A percentile compares a stretch with the other conserved stretches of the same genome.
Conservation (phyloP, 2,797 vertebrate species). For the Kryptolebias ocellatus region DNA sequence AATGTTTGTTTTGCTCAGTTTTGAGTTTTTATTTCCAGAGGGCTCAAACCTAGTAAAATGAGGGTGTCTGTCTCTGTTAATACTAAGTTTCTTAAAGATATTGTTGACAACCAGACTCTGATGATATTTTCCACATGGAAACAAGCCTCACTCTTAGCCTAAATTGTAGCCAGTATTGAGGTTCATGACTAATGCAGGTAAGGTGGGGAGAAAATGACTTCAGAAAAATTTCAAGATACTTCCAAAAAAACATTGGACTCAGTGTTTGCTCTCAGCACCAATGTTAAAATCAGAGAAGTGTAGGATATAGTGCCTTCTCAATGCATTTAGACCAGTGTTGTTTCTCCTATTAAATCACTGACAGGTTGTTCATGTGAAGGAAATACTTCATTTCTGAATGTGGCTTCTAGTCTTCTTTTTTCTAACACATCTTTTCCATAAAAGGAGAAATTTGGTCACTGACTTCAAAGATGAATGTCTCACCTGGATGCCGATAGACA, state of each 20-base stretch:
- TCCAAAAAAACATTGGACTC: not conserved
- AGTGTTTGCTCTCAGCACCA: no score
- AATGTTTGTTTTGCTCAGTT: not conserved
- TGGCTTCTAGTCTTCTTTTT: not conserved
- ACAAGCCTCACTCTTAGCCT: not conserved
- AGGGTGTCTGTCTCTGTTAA: not conserved
- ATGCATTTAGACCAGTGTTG: not conserved
- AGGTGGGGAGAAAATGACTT: slow-evolving; percentile 14
- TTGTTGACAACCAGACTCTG: slow-evolving; percentile 16
- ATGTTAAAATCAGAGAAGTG: no score
- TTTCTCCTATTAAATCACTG: not conserved
- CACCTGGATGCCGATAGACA: not conserved
- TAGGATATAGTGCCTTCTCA: not conserved
- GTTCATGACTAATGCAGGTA: slow-evolving; percentile 16
- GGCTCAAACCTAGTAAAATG: not conserved
- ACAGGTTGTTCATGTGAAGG: not conserved
- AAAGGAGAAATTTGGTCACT: not conserved
- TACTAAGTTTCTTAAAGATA: not conserved
- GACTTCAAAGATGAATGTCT: not conserved
- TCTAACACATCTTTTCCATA: not conserved
- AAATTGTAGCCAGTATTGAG: slow-evolving; percentile 5
- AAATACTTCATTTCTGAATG: not conserved
- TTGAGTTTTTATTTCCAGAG: not conserved
- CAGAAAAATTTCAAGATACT: slow-evolving; percentile 10
- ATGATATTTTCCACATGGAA: slow-evolving; percentile 15